Evolutionary conservation across 2,113 vertebrate species (phyloP).

Genomic region (Otocyon megalotis): DNA sequence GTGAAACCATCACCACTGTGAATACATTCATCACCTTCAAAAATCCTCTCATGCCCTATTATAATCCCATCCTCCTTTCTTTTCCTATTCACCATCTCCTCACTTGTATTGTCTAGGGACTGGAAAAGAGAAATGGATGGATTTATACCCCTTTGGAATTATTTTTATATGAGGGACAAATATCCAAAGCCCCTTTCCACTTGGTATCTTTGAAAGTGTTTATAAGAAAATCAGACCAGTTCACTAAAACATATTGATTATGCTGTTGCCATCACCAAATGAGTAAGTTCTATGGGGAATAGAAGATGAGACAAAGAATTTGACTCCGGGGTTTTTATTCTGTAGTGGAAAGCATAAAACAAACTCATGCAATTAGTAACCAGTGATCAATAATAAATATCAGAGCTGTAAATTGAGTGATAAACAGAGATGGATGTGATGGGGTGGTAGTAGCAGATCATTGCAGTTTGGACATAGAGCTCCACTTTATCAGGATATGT

Average conservation of each 20-base stretch:
- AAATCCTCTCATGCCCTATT: neutral
- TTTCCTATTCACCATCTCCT: neutral
- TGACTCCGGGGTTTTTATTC: neutral
- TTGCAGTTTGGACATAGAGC: neutral
- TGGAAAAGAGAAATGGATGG: slow-evolving; percentile 4
- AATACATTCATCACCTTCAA: neutral
- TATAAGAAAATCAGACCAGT: neutral
- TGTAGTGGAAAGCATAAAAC: neutral
- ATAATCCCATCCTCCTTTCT: neutral
- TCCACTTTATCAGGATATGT: neutral
- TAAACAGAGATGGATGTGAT: neutral
- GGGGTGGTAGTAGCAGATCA: neutral
- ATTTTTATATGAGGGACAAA: neutral
- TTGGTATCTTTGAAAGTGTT: neutral
- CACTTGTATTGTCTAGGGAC: neutral
- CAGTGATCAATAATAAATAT: neutral
- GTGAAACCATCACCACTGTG: neutral
- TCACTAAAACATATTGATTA: neutral
- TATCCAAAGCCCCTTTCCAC: neutral
- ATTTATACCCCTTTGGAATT: neutral
- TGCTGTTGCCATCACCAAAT: neutral
- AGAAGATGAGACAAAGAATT: neutral
- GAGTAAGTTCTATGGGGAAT: neutral
- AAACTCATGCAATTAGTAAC: neutral
- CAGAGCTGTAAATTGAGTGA: neutral